Percentiles rank a stretch among this genome's conserved stretches.
These are phyloP conservation scores for Phasianus colchicus DNA, from an alignment of 2,113 vertebrate species.

Conservation along the genomic window DNA sequence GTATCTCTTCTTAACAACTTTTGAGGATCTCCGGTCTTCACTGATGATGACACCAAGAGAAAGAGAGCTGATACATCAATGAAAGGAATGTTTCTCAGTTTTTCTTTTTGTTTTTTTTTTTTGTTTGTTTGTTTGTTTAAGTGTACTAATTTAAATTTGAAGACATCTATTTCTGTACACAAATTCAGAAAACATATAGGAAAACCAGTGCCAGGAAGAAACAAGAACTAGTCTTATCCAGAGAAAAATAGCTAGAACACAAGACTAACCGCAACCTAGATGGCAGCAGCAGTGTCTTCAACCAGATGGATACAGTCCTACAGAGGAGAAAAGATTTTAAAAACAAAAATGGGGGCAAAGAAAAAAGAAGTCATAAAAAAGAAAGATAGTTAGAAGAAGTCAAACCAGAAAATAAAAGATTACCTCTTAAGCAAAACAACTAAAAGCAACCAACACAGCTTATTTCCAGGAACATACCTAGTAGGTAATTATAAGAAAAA, in stretches of 20 bases:
- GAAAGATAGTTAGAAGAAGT: neutral
- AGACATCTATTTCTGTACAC: fast-evolving
- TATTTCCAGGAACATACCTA: neutral
- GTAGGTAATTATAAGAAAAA: fast-evolving
- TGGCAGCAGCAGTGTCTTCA: fast-evolving
- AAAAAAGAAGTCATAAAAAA: neutral
- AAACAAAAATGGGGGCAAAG: neutral
- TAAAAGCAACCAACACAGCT: neutral
- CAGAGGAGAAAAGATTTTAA: neutral
- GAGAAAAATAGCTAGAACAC: fast-evolving
- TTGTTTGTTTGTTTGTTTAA: no score
- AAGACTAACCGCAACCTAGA: neutral
- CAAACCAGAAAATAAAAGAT: neutral
- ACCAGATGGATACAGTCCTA: fast-evolving
- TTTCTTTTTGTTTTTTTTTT: no score
- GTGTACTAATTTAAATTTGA: neutral
- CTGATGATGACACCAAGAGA: neutral
- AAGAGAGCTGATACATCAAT: neutral
- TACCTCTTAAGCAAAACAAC: neutral
- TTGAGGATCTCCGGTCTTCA: neutral
- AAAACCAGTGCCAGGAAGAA: fast-evolving
- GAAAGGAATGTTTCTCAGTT: neutral
- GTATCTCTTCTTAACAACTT: fast-evolving
- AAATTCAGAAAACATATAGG: fast-evolving
- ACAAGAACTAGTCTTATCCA: fast-evolving